phyloP scores from a whole-genome alignment of 2,113 vertebrate genomes.

The Pelusios castaneus region DNA sequence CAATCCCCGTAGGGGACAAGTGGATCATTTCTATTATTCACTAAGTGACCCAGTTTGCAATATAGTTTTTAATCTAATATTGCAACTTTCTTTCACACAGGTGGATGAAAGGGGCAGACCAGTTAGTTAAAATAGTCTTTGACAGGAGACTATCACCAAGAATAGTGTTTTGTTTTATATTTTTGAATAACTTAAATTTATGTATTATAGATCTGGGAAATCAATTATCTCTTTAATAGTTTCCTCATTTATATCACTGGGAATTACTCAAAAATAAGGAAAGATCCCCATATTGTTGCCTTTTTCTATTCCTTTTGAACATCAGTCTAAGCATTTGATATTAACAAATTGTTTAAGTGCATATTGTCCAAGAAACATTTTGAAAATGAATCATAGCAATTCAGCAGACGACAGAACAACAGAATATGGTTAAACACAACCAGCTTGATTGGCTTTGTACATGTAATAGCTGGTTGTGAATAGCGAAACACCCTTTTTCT shows the following conservation, averaged over 20 bases:
- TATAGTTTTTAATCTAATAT: neutral
- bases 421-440: neutral
- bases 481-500: neutral
- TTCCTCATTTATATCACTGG: neutral
- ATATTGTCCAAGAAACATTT: neutral
- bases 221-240: neutral
- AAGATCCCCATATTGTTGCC: neutral
- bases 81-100: neutral
- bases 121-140: neutral
- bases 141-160: neutral
- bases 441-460: neutral
- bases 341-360: neutral
- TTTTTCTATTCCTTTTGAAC: rapidly evolving
- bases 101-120: neutral
- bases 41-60: conserved; percentile 35
- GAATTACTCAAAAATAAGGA: neutral
- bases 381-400: neutral
- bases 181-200: neutral
- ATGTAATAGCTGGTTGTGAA: neutral
- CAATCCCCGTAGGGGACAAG: conserved; percentile 21
- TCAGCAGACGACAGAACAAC: neutral
- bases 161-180: neutral
- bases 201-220: neutral
- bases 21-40: neutral
- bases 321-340: neutral